Base-by-base conservation (phyloP, 1,140 invertebrate species). In the Papilio polyxenes region DNA sequence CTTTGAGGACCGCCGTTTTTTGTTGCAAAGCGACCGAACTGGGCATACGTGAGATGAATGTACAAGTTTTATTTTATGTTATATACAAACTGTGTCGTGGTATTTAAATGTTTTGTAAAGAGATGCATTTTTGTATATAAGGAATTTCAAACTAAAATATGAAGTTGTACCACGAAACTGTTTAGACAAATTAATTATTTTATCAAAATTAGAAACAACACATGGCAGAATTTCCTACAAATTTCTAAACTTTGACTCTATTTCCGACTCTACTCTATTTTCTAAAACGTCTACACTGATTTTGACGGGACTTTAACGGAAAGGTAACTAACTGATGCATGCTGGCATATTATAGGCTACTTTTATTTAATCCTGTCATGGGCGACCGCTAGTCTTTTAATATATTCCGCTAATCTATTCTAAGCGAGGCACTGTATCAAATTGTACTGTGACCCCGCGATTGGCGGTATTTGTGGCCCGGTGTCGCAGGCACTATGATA, bases 401-500 rank as follows among this genome's bases (percentile, higher is more conserved):
- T 59, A 59, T 59, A 59, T 17, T 72, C 65, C 65, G 65, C 13
- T 10, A 37, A 72, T 49, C 40, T 75, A 49, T 48, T 75, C 48
- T 48, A 75, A 48, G 5, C n/a, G 40, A 40, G 74, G 49, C 74
- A 75, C 74, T 20, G 17, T 37, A 75, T 75, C 44, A 75, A 49
- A 75, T 75, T 40, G 74, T 23, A 75, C 23, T 75, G 65, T 37
- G 65, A 72, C 65, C 65, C 65, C 65, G 65, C 65, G 65, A 72
- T 72, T 75, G 44, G 20, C 75, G 75, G 75, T 77, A 49, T 72
- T 31, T 13, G n/a, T 48, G 59, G 78, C 37, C 78, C 77, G 77
- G 56, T 78, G 78, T 80, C 78, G 37, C 59, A 80, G 69, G 44
- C 78, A 80, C 78, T 80, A 79, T 81, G 81, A 78, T 82, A 81